Evolutionary conservation across 2,888 invertebrate species (phyloP).

Genomic region (Callosobruchus maculatus): DNA sequence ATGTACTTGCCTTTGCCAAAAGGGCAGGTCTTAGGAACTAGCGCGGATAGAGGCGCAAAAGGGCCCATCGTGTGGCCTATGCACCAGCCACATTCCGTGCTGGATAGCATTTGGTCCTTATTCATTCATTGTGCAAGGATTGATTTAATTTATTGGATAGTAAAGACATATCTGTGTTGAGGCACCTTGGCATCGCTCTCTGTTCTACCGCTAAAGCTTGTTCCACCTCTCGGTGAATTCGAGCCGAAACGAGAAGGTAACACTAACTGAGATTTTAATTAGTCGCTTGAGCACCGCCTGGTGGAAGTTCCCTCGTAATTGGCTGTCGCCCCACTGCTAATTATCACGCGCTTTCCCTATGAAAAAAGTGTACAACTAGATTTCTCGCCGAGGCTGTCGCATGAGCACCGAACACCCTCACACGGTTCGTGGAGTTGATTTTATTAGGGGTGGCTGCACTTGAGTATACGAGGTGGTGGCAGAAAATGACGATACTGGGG

Average conservation of each 20-base stretch:
- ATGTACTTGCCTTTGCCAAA: too few species aligned
- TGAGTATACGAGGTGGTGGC: neutral
- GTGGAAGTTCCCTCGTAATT: neutral
- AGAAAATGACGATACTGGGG: too few species aligned
- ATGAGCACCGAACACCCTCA: slow-evolving; percentile 16
- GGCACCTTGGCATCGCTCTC: too few species aligned
- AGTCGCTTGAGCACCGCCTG: slow-evolving; percentile 3
- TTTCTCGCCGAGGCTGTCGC: slow-evolving; percentile 5
- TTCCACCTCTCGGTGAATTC: neutral
- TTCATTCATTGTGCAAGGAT: too few species aligned
- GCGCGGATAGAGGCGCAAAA: too few species aligned
- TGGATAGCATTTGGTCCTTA: too few species aligned
- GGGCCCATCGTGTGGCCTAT: too few species aligned
- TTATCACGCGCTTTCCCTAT: neutral
- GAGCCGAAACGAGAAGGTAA: slow-evolving; percentile 1
- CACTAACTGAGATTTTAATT: slow-evolving; percentile 16
- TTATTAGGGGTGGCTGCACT: neutral
- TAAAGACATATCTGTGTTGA: too few species aligned
- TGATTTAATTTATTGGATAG: too few species aligned
- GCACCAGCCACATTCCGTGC: too few species aligned
- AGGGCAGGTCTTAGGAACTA: too few species aligned
- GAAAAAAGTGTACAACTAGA: neutral
- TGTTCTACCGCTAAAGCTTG: neutral
- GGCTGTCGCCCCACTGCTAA: neutral
- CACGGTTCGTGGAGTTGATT: neutral